Conservation (phyloP, 2,113 vertebrate genomes). For the Halichoerus grypus region DNA sequence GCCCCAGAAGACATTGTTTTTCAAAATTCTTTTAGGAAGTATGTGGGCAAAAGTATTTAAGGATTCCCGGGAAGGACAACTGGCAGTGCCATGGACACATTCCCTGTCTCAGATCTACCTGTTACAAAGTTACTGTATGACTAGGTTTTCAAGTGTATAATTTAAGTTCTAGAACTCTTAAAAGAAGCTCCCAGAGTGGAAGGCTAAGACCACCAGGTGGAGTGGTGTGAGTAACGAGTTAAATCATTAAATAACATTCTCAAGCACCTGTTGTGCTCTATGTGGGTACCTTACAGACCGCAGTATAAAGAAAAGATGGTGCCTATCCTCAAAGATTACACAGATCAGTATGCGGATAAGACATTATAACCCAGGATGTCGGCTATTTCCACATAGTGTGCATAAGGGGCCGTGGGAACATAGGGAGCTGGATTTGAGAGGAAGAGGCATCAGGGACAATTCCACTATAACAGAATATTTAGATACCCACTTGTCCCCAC, state of each 20-base stretch:
- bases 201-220: neutral
- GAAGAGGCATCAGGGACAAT: neutral
- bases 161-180: neutral
- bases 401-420: neutral
- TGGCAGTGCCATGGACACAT: too few relatives aligned
- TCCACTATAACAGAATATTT: neutral
- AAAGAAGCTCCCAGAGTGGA: neutral
- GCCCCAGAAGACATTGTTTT: neutral
- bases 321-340: neutral
- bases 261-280: neutral
- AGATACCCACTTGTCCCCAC: neutral
- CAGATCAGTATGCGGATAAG: neutral
- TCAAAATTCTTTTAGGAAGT: neutral
- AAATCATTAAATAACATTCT: neutral
- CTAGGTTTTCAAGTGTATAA: neutral
- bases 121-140: neutral
- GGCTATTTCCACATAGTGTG: neutral
- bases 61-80: neutral
- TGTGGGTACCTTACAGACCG: too few relatives aligned
- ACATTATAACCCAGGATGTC: too few relatives aligned
- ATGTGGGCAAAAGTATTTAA: neutral
- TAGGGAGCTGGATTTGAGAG: neutral
- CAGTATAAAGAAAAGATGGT: neutral
- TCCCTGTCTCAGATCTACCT: neutral
- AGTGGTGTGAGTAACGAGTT: neutral